Percentiles rank a stretch among this genome's conserved stretches.
Conservation (phyloP, 2,113 vertebrate genomes). For the Sorex fumeus region DNA sequence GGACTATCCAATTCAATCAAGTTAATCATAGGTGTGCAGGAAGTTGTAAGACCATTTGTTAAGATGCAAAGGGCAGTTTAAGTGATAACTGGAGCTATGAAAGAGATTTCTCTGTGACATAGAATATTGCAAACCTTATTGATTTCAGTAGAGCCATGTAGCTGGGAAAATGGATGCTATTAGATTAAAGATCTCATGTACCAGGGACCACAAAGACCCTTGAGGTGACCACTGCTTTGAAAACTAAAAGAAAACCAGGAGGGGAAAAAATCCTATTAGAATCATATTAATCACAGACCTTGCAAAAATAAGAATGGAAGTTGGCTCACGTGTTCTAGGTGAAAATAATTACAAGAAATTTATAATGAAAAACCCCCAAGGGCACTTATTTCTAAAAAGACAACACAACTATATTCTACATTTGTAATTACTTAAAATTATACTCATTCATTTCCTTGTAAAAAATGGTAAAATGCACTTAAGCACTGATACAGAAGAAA, state of each 20-base stretch:
- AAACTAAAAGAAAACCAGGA: constrained; percentile 10
- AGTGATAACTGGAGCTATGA: not conserved
- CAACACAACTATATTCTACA: not conserved
- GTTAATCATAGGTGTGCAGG: not conserved
- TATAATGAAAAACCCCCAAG: not conserved
- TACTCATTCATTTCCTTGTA: not conserved
- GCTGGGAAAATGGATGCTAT: not conserved
- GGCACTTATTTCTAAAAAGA: constrained; percentile 27
- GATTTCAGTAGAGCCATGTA: not conserved
- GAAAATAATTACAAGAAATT: constrained; percentile 26
- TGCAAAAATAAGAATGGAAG: not conserved
- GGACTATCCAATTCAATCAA: not conserved
- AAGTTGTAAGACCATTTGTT: constrained; percentile 29
- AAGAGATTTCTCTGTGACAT: not conserved
- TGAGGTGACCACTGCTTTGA: not conserved
- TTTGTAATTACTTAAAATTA: constrained; percentile 28
- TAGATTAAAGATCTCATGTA: not conserved
- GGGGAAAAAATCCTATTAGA: not conserved
- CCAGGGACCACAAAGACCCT: not conserved
- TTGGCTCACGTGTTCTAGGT: not conserved
- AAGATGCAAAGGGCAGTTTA: not conserved
- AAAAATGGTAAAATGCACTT: constrained; percentile 28
- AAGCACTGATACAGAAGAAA: not conserved
- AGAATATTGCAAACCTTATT: not conserved
- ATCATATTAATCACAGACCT: not conserved